Conservation (phyloP, 1,140 invertebrate genomes). For the Drosophila setifemur region DNA sequence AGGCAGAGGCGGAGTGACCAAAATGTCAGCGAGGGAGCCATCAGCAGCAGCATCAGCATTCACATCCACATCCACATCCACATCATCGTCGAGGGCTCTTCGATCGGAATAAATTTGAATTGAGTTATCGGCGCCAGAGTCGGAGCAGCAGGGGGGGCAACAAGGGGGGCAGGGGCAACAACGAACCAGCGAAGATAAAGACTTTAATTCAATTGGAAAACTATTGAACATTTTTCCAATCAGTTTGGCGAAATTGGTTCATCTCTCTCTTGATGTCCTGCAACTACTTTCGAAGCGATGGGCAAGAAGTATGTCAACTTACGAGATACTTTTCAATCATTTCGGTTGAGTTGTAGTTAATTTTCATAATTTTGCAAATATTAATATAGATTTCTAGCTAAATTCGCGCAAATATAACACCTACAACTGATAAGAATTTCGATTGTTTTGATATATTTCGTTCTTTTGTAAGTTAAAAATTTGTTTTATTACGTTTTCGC, state of each 20-base stretch:
- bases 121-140: not conserved
- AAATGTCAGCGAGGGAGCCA: conserved; percentile 19
- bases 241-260: not conserved
- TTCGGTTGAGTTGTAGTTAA: too few relatives aligned
- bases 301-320: too few relatives aligned
- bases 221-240: not conserved
- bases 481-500: not conserved
- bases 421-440: conserved; percentile 23
- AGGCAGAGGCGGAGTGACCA: conserved; percentile 2
- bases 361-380: too few relatives aligned
- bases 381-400: too few relatives aligned
- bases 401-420: too few relatives aligned
- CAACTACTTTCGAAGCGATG: too few relatives aligned
- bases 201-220: conserved; percentile 8
- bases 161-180: too few relatives aligned
- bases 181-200: not conserved
- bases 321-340: too few relatives aligned
- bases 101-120: conserved; percentile 26
- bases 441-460: conserved; percentile 4
- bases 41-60: not conserved
- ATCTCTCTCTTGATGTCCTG: too few relatives aligned
- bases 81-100: conserved; percentile 7
- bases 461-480: not conserved
- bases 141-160: too few relatives aligned
- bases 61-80: not conserved